Conservation (phyloP, 1,140 invertebrate genomes). For the Musca domestica region DNA sequence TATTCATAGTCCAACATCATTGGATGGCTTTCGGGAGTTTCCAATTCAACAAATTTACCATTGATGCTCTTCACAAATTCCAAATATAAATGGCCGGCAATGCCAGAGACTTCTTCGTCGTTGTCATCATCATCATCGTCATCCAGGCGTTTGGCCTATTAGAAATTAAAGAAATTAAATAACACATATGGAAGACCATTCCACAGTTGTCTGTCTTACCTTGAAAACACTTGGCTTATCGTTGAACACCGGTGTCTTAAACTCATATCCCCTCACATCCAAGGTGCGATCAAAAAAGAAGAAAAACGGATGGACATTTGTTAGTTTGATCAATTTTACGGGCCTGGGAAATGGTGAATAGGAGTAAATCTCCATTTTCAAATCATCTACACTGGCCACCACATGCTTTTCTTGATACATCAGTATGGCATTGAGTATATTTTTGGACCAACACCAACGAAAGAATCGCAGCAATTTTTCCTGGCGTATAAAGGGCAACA, state of each 20-base stretch:
- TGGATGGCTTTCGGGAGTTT: background rate
- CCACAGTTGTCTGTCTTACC: background rate
- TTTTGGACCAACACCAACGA: constrained; percentile 14
- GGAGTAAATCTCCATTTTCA: background rate
- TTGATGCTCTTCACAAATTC: constrained; percentile 4
- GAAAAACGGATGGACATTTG: background rate
- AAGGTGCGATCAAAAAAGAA: background rate
- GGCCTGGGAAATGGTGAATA: constrained; percentile 7
- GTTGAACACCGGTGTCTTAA: constrained; percentile 39
- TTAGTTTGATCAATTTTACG: background rate
- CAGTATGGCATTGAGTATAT: background rate
- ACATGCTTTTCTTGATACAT: background rate
- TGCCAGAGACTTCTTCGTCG: constrained; percentile 2
- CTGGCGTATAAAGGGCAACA: background rate
- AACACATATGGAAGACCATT: too few relatives aligned
- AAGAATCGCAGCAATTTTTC: constrained; percentile 4
- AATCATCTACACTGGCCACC: background rate
- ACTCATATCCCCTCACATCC: constrained; percentile 35
- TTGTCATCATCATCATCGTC: too few relatives aligned
- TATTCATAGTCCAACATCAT: background rate
- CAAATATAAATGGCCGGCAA: background rate
- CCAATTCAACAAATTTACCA: background rate
- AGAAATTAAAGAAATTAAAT: too few relatives aligned
- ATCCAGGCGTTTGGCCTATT: too few relatives aligned
- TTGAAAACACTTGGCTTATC: constrained; percentile 41